A percentile compares a stretch with the other conserved stretches of the same genome.
These are phyloP conservation scores for Xenus cinereus DNA, from an alignment of 2,113 vertebrate species.

Conservation along the genomic window DNA sequence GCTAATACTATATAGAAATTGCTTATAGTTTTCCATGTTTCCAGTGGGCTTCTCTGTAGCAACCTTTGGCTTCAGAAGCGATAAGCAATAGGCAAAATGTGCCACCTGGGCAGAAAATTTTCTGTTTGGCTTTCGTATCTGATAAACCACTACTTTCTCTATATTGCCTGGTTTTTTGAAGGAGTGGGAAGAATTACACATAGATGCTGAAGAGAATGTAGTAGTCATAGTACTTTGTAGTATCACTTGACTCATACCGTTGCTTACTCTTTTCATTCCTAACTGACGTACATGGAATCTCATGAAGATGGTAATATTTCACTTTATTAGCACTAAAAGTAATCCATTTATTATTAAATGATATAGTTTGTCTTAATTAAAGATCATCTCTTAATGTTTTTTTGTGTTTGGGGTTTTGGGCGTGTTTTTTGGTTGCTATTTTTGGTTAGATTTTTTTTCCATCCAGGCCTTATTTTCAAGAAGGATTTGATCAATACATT, in stretches of 20 bases:
- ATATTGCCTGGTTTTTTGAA: not conserved
- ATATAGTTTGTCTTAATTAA: not conserved
- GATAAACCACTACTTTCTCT: not conserved
- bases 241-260: not conserved
- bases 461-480: not conserved
- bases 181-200: not conserved
- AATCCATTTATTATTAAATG: not conserved
- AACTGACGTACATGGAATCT: not conserved
- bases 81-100: not conserved
- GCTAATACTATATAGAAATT: not conserved
- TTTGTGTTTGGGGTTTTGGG: not conserved
- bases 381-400: not conserved
- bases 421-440: not conserved
- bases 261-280: not conserved
- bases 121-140: not conserved
- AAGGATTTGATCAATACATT: not conserved
- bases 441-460: fast-evolving
- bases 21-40: not conserved
- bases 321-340: not conserved
- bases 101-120: not conserved
- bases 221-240: not conserved
- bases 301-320: not conserved
- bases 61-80: not conserved
- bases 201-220: not conserved
- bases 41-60: not conserved